Evolutionary conservation across 2,113 vertebrate genomes (phyloP).

Genomic region (Pteruthius melanotis): DNA sequence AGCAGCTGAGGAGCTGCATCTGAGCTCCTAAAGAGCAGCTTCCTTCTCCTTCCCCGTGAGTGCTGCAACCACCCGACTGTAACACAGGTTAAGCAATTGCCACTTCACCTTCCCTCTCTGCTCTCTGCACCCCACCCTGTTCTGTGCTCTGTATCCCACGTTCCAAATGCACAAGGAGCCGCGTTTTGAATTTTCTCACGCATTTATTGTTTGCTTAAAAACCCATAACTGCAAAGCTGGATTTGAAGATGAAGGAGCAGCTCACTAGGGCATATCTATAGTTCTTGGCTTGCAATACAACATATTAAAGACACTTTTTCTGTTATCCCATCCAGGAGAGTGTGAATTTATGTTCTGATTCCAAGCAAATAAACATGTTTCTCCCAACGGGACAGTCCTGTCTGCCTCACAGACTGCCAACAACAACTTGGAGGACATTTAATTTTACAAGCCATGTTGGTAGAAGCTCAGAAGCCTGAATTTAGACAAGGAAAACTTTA

Average conservation of each 20-base stretch:
- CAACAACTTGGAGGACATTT: not conserved
- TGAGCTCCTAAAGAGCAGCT: not conserved
- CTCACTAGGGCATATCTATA: not conserved
- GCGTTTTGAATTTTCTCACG: not conserved
- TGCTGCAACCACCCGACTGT: accelerated
- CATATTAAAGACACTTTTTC: not conserved
- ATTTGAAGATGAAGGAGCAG: not conserved
- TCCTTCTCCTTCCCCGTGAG: not conserved
- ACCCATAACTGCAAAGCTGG: not conserved
- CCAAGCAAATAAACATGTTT: not conserved
- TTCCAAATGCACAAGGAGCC: accelerated
- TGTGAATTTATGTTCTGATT: not conserved
- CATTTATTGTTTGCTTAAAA: not conserved
- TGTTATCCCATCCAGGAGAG: not conserved
- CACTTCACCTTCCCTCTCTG: not conserved
- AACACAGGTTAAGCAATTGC: not conserved
- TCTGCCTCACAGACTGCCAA: not conserved
- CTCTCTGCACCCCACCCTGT: not conserved
- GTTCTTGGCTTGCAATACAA: not conserved
- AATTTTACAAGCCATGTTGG: not conserved
- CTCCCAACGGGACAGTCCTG: not conserved
- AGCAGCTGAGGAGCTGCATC: not conserved
- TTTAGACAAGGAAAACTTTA: not conserved
- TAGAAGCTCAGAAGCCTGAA: not conserved
- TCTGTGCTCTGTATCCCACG: not conserved